A percentile compares a stretch with the other conserved stretches of the same genome.
Evolutionary conservation across 2,888 invertebrate genomes (phyloP).

Genomic region (Scaptodrosophila latifasciaeformis): DNA sequence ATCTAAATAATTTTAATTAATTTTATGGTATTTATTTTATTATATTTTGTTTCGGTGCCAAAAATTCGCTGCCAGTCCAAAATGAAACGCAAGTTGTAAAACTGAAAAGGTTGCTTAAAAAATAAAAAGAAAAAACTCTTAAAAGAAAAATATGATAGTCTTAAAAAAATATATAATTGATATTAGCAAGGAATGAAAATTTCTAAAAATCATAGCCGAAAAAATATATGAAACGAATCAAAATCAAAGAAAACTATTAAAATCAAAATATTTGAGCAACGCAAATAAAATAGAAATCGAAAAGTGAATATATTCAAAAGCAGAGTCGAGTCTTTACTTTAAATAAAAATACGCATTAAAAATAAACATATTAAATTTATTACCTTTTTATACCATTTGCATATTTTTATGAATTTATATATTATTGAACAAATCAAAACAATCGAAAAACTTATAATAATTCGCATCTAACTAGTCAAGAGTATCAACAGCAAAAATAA

Average conservation of each 20-base stretch:
- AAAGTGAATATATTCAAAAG: conserved; percentile 29
- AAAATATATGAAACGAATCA: no score
- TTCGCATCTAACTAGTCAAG: no score
- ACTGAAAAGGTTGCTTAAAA: conserved; percentile 40
- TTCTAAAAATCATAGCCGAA: no score
- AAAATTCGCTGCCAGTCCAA: conserved; percentile 47
- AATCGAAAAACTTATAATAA: no score
- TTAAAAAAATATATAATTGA: no score
- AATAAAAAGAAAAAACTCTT: no score
- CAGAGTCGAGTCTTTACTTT: conserved; percentile 71
- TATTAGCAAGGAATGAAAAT: no score
- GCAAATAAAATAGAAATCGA: conserved; percentile 12
- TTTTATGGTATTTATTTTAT: conserved; percentile 14
- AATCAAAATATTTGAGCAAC: conserved; percentile 6
- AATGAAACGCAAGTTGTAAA: conserved; percentile 46
- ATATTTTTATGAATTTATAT: conserved; percentile 7
- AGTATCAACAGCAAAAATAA: no score
- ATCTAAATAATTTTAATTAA: conserved; percentile 1
- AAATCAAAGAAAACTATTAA: conserved; percentile 47
- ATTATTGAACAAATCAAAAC: conserved; percentile 3
- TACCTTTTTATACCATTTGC: conserved; percentile 18
- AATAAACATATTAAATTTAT: conserved; percentile 16
- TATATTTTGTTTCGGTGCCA: conserved; percentile 50
- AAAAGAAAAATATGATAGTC: no score
- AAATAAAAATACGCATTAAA: conserved; percentile 22